Evolutionary conservation across 2,113 vertebrate genomes (phyloP).

Genomic region (Pygathrix nemaeus): DNA sequence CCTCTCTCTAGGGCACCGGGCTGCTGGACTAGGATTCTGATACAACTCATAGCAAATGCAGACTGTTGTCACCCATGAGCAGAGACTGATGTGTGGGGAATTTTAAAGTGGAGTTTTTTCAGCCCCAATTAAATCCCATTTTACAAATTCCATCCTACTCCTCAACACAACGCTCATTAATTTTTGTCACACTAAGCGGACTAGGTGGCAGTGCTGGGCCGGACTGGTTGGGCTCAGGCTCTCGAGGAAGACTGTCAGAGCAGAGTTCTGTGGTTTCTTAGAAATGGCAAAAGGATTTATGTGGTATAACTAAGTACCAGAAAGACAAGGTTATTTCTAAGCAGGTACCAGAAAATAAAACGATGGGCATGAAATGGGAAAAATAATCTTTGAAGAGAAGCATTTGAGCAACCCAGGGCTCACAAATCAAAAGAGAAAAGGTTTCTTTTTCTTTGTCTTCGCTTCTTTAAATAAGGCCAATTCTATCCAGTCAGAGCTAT

Average conservation of each 20-base stretch:
- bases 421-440: conserved; percentile 63
- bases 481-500: conserved; percentile 32
- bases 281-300: conserved; percentile 63
- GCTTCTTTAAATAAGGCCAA: conserved; percentile 29
- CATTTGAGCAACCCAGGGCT: neutral
- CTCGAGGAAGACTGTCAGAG: conserved; percentile 9
- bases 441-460: conserved; percentile 45
- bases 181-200: neutral
- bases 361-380: conserved; percentile 47
- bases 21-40: neutral
- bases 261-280: conserved; percentile 33
- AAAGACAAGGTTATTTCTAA: conserved; percentile 74
- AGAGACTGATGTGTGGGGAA: conserved; percentile 54
- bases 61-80: conserved; percentile 18
- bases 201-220: conserved; percentile 18
- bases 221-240: accelerated
- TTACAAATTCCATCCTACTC: conserved; percentile 52
- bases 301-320: conserved; percentile 50
- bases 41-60: conserved; percentile 31
- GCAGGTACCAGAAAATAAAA: conserved; percentile 69
- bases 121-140: conserved; percentile 71
- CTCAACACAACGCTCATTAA: conserved; percentile 48
- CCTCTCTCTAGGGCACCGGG: neutral
- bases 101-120: conserved; percentile 59
- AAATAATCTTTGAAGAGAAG: conserved; percentile 69